Evolutionary conservation across 2,888 invertebrate genomes (phyloP), one percentile per base, ranked within the genome.

Genomic region (Chromoteleia sp.): DNA sequence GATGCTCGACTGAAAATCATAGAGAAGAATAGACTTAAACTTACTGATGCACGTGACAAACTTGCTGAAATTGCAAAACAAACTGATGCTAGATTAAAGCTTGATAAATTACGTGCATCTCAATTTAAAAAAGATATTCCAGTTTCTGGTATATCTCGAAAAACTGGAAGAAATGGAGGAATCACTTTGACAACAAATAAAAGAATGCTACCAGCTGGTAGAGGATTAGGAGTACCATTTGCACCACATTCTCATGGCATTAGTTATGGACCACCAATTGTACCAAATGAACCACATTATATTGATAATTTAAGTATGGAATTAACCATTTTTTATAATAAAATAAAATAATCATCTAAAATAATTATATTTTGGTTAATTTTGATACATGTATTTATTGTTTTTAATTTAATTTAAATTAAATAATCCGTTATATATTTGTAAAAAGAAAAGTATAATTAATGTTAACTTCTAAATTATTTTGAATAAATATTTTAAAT

Each of bases 1-100:
- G 97, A 97, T 93, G 97, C 96, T 14, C 93, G 97, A 56, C 94
- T 95, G 84, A 96, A 95, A 92, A 95, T 97, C 41, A 95, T 96
- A 84, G 94, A 95, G 54, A 96, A 96, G 87, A 96, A 96, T 88
- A 93, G 96, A 56, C 94, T 93, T 54, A 95, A 95, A 87, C 94
- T 97, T 21, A 93, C 94, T 0, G 97, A 97, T 93, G 97, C 97
- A 0, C 93, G 97, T 77, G 97, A 97, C 85, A 95, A 96, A 86
- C 92, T 97, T 61, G 94, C 95, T 2, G 95, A 96, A 91, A 94
- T 95, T 85, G 96, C 96, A 0, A 95, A 96, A 87, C 94, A 94
- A 67, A 94, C 92, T 7, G 97, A 97, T 93, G 96, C 96, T 5
- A 93, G 97, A 48, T 92, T 94, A 58, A 95, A 95, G 89, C 90